Percentiles rank a stretch among this genome's conserved stretches.
Conservation (phyloP, 2,113 vertebrate species). For the Oncorhynchus tshawytscha region DNA sequence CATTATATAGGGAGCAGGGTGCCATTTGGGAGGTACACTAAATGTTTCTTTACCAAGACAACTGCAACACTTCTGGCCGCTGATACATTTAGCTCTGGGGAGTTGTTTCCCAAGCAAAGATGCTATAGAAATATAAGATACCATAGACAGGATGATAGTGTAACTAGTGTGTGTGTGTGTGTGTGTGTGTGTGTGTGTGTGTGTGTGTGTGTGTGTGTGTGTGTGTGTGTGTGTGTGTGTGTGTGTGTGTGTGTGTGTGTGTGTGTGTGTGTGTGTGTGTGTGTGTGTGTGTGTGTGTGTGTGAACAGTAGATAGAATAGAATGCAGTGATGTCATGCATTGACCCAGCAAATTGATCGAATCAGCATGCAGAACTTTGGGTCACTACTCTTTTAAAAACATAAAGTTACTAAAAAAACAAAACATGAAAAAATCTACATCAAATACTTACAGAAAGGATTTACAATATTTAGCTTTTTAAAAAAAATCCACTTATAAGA, state of each 20-base stretch:
- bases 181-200: slow-evolving; percentile 34
- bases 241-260: slow-evolving; percentile 27
- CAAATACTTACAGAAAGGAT: slow-evolving; percentile 20
- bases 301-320: slow-evolving; percentile 44
- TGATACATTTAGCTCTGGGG: too few species aligned
- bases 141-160: not conserved
- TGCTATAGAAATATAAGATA: too few species aligned
- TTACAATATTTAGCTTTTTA: slow-evolving; percentile 52
- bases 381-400: slow-evolving; percentile 44
- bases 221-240: slow-evolving; percentile 33
- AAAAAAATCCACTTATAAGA: slow-evolving; percentile 40
- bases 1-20: too few species aligned
- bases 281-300: slow-evolving; percentile 23
- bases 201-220: slow-evolving; percentile 23
- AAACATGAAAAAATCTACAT: slow-evolving; percentile 31
- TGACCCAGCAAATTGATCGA: slow-evolving; percentile 39
- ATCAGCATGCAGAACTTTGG: slow-evolving; percentile 54
- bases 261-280: slow-evolving; percentile 31
- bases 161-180: slow-evolving; percentile 6
- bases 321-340: slow-evolving; percentile 17
- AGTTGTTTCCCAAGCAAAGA: too few species aligned
- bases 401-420: slow-evolving; percentile 43
- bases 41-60: too few species aligned
- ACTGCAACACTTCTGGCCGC: too few species aligned
- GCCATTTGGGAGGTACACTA: too few species aligned